Conservation (phyloP, 2,113 vertebrate genomes). For the Todiramphus chloris region DNA sequence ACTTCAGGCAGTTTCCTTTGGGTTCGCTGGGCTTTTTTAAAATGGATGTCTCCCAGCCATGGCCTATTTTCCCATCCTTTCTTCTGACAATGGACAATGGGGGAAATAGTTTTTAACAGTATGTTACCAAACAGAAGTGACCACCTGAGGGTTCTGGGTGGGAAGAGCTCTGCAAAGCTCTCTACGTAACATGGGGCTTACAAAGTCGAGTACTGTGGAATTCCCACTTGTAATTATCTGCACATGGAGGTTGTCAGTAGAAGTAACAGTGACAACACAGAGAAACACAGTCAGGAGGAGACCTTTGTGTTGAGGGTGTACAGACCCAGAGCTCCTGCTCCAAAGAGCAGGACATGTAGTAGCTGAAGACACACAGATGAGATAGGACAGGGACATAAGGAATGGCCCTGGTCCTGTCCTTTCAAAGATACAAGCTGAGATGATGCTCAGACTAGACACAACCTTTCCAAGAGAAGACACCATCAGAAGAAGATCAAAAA, state of each 20-base stretch:
- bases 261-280: neutral
- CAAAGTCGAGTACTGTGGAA: neutral
- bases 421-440: neutral
- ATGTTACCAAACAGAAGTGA: neutral
- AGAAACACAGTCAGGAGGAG: neutral
- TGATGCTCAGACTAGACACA: neutral
- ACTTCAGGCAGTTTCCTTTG: constrained; percentile 15
- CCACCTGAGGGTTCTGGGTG: neutral
- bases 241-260: neutral
- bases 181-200: neutral
- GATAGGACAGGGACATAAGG: neutral
- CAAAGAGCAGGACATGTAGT: neutral
- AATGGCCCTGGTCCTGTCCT: neutral
- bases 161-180: neutral
- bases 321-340: neutral
- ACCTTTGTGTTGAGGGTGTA: neutral
- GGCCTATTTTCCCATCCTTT: neutral
- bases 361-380: neutral
- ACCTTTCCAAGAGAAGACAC: neutral
- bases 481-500: neutral
- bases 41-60: neutral
- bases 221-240: neutral
- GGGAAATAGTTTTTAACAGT: neutral
- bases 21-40: neutral
- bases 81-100: constrained; percentile 7